These are phyloP conservation scores for Capitulum mitella DNA, from an alignment of 2,888 invertebrate species.

Conservation along the genomic window DNA sequence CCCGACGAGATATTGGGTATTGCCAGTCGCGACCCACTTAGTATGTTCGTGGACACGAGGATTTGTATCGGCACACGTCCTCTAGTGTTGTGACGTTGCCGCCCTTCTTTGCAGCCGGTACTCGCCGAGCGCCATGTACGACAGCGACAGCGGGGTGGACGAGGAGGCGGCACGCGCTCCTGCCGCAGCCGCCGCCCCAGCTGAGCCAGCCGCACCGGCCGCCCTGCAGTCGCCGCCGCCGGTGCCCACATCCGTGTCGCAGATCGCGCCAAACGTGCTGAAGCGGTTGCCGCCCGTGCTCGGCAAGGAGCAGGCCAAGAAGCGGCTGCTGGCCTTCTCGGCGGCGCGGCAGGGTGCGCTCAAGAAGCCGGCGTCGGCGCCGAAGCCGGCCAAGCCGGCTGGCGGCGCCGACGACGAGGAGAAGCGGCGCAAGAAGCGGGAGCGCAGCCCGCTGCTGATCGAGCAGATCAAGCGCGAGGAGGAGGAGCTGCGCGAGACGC, in stretches of 20 bases:
- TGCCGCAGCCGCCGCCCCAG: neutral
- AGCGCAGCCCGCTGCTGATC: constrained; percentile 14
- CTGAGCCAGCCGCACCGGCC: neutral
- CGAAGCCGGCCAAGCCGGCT: neutral
- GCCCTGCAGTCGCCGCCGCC: neutral
- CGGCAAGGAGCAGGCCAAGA: constrained; percentile 45
- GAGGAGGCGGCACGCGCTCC: neutral
- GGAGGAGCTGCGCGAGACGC: constrained; percentile 5
- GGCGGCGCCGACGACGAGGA: constrained; percentile 1
- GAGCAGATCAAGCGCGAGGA: constrained; percentile 21
- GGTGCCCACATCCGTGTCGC: neutral
- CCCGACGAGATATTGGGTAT: too few relatives aligned
- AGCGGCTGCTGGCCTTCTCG: constrained; percentile 44
- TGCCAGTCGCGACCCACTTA: too few relatives aligned
- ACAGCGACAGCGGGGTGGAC: constrained; percentile 18
- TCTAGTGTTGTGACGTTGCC: too few relatives aligned
- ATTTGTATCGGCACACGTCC: too few relatives aligned
- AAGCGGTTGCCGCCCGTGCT: constrained; percentile 37
- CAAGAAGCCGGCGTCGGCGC: neutral
- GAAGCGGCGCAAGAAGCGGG: constrained; percentile 7
- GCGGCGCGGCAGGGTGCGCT: neutral
- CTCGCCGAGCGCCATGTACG: constrained; percentile 20
- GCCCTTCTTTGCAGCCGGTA: neutral
- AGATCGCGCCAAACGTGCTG: neutral
- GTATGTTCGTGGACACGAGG: too few relatives aligned